Evolutionary conservation across 2,888 invertebrate species (phyloP), one percentile per base, ranked within the genome.

Genomic region (Monopis laevigella): DNA sequence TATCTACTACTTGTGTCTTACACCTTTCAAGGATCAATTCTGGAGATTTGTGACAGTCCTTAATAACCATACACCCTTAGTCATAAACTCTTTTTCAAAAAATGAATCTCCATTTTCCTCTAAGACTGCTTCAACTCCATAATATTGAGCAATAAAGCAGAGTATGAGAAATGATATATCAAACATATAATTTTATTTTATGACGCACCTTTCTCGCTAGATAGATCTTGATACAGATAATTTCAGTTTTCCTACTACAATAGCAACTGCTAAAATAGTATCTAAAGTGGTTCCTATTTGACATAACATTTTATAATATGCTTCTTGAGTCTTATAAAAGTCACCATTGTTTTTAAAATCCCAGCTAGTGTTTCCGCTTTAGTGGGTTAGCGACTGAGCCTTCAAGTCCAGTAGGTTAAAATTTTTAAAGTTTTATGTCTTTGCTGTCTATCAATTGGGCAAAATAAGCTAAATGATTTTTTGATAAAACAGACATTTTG

Each of bases 161-260:
- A 97, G 77, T 86, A 97, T 94, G 21, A 97, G 77, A 60, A 98
- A 97, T 10, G 96, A 93, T 34, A 96, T 92, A 66, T 98, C 97
- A 75, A 98, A 98, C 39, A 96, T 82, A 56, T 93, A 87, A 0
- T 53, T 94, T 85, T 2, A 88, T 88, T 36, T 86, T 86, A 2
- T 70, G 56, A 2, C 90, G 93, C 88, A 7, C 85, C 83, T 47
- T 85, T 84, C 26, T 85, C 86, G 51, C 82, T 82, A 46, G 88
- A 97, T 93, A 8, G 97, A 73, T 52, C 93, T 89, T 14, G 90
- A 88, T 1, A 95, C 95, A 65, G 97, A 91, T 4, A 90, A 87
- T 57, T 92, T 91, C 16, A 97, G 70, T 57, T 93, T 92, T 1
- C 96, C 96, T 64, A 94, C 94, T 0, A 96, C 94, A 2, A 95